These are phyloP conservation scores for Lithophane leautieri DNA, from an alignment of 2,888 invertebrate species.

Conservation along the genomic window DNA sequence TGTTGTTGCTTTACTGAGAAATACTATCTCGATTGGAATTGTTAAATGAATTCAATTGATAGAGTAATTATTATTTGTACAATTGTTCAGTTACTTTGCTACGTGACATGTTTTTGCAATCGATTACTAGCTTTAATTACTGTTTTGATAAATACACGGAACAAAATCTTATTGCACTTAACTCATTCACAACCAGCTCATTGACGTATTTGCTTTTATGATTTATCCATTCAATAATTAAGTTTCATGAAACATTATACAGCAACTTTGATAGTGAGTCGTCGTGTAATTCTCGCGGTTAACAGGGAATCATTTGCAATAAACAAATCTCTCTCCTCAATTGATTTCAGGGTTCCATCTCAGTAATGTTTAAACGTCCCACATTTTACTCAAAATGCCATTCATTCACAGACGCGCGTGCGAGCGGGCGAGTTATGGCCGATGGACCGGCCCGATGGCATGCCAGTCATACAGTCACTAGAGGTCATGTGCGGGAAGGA, in stretches of 20 bases:
- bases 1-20: conserved; percentile 20
- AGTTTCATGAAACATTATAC: conserved; percentile 4
- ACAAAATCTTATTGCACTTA: conserved; percentile 9
- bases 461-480: conserved; percentile 96
- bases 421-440: conserved; percentile 95
- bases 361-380: conserved; percentile 6
- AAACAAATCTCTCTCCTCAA: neutral
- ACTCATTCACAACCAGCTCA: conserved; percentile 15
- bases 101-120: conserved; percentile 27
- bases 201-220: conserved; percentile 8
- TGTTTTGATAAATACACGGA: conserved; percentile 17
- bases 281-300: neutral
- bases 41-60: conserved; percentile 11
- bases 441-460: conserved; percentile 95
- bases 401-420: conserved; percentile 79
- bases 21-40: conserved; percentile 5
- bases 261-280: neutral
- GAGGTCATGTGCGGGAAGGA: conserved; percentile 99
- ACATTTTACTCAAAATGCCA: conserved; percentile 29
- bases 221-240: conserved; percentile 18
- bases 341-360: neutral
- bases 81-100: conserved; percentile 16
- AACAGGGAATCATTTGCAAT: neutral
- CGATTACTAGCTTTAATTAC: conserved; percentile 12
- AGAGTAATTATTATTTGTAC: conserved; percentile 30